phyloP scores from a whole-genome alignment of 2,797 vertebrate genomes.

The Chrosomus eos region DNA sequence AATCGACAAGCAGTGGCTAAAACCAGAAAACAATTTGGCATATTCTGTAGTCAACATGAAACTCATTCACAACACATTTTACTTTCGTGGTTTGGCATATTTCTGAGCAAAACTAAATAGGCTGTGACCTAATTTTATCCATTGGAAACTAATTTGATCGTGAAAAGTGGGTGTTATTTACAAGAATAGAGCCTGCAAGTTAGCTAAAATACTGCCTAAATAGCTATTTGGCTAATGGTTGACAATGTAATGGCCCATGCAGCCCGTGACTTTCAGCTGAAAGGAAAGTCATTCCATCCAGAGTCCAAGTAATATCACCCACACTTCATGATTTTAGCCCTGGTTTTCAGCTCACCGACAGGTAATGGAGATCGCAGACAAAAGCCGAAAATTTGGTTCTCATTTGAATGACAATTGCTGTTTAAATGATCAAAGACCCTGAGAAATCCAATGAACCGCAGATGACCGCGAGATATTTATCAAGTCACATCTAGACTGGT shows the following conservation, averaged over 20 bases:
- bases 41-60: not conserved
- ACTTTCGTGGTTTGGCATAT: not conserved
- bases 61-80: not conserved
- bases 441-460: not conserved
- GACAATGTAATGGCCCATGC: not conserved
- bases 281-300: conserved; percentile 7
- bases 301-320: not conserved
- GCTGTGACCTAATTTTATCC: not conserved
- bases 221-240: conserved; percentile 7
- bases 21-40: not conserved
- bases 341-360: not conserved
- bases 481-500: not conserved
- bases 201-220: not conserved
- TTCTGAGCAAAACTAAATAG: not conserved
- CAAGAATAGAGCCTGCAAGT: not conserved
- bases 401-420: not conserved
- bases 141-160: not conserved
- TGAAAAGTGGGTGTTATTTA: not conserved
- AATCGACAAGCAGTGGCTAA: conserved; percentile 6
- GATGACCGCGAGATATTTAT: not conserved
- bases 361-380: not conserved
- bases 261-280: not conserved
- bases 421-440: not conserved
- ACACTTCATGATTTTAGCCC: not conserved
- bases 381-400: not conserved